Conservation (phyloP, 2,888 invertebrate species). For the Spisula subtruncata region DNA sequence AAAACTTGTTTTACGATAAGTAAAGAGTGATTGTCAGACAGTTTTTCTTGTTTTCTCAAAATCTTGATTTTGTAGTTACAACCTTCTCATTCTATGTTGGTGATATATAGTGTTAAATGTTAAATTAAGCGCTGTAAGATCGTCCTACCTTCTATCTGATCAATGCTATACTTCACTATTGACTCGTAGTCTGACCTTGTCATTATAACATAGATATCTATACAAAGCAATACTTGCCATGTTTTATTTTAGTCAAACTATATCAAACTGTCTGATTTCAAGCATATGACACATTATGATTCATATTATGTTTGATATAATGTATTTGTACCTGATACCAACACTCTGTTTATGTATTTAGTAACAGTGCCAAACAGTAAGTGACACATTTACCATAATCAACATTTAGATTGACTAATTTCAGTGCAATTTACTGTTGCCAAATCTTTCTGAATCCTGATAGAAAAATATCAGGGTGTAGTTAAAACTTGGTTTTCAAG, state of each 20-base stretch:
- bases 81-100: no score
- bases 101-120: constrained; percentile 52
- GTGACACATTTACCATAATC: background rate
- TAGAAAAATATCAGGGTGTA: no score
- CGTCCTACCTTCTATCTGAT: background rate
- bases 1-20: no score
- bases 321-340: background rate
- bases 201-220: constrained; percentile 5
- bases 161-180: background rate
- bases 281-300: background rate
- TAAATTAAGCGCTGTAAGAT: constrained; percentile 34
- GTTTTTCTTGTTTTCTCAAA: no score
- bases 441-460: no score
- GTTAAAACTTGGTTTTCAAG: no score
- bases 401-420: background rate
- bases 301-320: background rate
- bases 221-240: background rate
- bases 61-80: no score
- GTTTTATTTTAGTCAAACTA: background rate
- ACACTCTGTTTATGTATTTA: background rate
- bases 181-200: constrained; percentile 12
- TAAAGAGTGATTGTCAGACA: no score
- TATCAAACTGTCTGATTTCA: background rate
- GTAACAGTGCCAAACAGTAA: background rate
- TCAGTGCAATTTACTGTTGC: no score